Evolutionary conservation across 2,797 vertebrate genomes (phyloP), one percentile per base, ranked within the genome.

Genomic region (Meda fulgida): DNA sequence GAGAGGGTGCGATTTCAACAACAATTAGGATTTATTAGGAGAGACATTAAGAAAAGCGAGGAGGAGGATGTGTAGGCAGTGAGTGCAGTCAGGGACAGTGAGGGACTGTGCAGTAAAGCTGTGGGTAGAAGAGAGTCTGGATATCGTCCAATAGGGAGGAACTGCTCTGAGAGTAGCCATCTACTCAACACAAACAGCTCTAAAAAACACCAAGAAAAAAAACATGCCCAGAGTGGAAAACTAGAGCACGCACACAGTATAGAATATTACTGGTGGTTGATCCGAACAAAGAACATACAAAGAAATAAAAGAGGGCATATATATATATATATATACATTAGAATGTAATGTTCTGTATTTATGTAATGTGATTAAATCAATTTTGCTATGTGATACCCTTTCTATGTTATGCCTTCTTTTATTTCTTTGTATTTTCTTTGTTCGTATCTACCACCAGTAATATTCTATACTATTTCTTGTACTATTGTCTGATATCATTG

Each of bases 91-190:
- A 29, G 67, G 75, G 51, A 69, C 48, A 69, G 69, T 51, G 63
- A 31, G n/a, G 34, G 83, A 73, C 29, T 7, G 43, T 29, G 51
- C 34, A 77, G 34, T 48, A 71, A 75, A 38, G 21, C 46, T 80
- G 81, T 73, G 75, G 43, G 48, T 73, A 84, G 55, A 89, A 77
- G 75, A 48, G 51, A 87, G 48, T 55, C 70, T 58, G 83, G 81
- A 66, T 70, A 60, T 81, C 16, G 6, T 40, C 65, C 87, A 81
- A 65, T 48, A 48, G 71, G 75, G 82, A 87, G 80, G 81, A 88
- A 73, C 46, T 78, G 71, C 81, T 51, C 69, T 78, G 71, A 86
- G 53, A 84, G 29, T 79, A 55, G 63, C 80, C 71, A 40, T 70
- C 55, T 63, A 72, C 69, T 63, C 19, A 65, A 36, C 21, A 73